Evolutionary conservation across 2,113 vertebrate genomes (phyloP).

Genomic region (Arizona elegans): DNA sequence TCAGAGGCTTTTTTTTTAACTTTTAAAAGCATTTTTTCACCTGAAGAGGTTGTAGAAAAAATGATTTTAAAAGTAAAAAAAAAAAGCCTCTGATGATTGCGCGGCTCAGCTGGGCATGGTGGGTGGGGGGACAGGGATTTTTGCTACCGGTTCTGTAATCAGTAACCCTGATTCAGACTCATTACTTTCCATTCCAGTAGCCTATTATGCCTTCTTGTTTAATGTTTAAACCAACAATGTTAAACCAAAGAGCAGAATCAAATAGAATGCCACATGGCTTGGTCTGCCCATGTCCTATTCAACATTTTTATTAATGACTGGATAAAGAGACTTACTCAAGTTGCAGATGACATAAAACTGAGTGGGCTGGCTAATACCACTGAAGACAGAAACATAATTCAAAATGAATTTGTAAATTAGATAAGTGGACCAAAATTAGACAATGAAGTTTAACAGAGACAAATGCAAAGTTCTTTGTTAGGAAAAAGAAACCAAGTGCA

Average conservation of each 20-base stretch:
- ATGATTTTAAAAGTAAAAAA: no score
- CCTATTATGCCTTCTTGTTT: neutral
- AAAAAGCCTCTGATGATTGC: no score
- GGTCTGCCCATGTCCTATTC: neutral
- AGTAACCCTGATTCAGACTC: neutral
- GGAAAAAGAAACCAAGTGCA: neutral
- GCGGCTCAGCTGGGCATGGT: no score
- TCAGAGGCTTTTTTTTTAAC: no score
- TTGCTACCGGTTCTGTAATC: no score
- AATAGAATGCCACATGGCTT: neutral
- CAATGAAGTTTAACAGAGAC: neutral
- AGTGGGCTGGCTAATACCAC: neutral
- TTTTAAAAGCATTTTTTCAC: no score
- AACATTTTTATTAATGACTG: neutral
- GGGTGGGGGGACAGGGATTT: no score
- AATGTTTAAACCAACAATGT: neutral
- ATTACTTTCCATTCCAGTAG: neutral
- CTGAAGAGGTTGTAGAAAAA: no score
- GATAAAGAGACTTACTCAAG: neutral
- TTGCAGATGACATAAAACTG: neutral
- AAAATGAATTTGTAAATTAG: neutral
- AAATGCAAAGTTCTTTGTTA: neutral
- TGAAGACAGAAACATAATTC: neutral
- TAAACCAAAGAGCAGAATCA: neutral
- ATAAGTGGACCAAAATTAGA: neutral